Evolutionary conservation across 37 sponge, comb jelly and placozoan genomes (phyloP).

Genomic region (Cladorhizidae sp.): DNA sequence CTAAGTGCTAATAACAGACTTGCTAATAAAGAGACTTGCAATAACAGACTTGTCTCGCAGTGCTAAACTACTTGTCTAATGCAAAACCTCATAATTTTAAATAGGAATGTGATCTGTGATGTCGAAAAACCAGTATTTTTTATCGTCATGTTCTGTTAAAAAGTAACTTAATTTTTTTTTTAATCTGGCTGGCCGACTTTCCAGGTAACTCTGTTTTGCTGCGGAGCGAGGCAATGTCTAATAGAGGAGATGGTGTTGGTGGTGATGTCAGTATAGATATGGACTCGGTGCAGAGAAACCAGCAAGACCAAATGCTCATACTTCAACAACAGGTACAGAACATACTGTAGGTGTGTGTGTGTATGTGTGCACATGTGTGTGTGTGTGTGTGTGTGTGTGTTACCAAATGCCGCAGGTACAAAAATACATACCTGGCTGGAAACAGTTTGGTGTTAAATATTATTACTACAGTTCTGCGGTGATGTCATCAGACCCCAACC

Average conservation of each 20-base stretch:
- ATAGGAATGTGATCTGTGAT: background rate
- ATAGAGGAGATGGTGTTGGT: background rate
- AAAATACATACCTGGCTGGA: too few relatives aligned
- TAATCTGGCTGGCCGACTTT: background rate
- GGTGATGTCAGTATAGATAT: slow-evolving; percentile 67
- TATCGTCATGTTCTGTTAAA: too few relatives aligned
- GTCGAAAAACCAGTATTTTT: too few relatives aligned
- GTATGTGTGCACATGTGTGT: background rate
- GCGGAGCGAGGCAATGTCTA: slow-evolving; percentile 20
- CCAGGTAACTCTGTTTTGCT: slow-evolving; percentile 68
- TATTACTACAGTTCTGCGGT: too few relatives aligned
- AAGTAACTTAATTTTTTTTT: too few relatives aligned
- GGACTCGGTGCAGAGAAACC: slow-evolving; percentile 49
- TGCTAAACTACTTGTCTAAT: too few relatives aligned
- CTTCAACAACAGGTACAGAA: slow-evolving; percentile 70
- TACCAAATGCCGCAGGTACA: too few relatives aligned
- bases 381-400: background rate
- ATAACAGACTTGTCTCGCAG: too few relatives aligned
- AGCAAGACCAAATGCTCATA: slow-evolving; percentile 51
- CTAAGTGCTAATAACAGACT: too few relatives aligned
- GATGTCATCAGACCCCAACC: too few relatives aligned
- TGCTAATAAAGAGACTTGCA: too few relatives aligned
- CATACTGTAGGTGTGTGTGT: background rate
- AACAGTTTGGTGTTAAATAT: too few relatives aligned
- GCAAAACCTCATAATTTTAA: background rate